phyloP scores from a whole-genome alignment of 2,888 invertebrate genomes.

The Eumacrocentrus americanus region DNA sequence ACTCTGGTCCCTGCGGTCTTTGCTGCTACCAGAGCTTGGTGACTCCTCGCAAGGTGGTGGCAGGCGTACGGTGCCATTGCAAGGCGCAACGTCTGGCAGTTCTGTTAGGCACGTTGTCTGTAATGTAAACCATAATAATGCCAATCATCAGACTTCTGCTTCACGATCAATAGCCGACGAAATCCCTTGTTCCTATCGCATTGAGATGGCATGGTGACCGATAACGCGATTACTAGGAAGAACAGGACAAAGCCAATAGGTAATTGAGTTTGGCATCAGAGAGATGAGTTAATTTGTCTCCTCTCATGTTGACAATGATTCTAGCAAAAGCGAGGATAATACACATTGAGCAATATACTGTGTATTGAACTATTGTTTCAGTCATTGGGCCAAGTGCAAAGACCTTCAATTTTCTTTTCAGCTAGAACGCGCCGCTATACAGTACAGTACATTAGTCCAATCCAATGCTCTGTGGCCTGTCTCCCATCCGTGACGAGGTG shows the following conservation, averaged over 20 bases:
- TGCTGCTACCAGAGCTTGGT: constrained; percentile 59
- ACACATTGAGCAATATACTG: not conserved
- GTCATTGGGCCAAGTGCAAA: not conserved
- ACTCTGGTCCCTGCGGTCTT: constrained; percentile 51
- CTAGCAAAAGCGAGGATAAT: too few species aligned
- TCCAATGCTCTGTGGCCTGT: not conserved
- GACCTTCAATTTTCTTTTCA: not conserved
- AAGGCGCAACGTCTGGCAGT: constrained; percentile 62
- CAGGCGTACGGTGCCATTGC: constrained; percentile 57
- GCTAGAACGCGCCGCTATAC: not conserved
- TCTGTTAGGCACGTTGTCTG: constrained; percentile 64
- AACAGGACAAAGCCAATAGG: too few species aligned
- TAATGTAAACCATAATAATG: constrained; percentile 24
- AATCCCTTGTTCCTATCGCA: too few species aligned
- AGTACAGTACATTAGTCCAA: not conserved
- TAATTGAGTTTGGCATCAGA: too few species aligned
- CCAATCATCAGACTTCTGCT: not conserved
- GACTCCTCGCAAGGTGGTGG: constrained; percentile 59
- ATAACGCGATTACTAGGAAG: not conserved
- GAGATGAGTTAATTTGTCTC: not conserved
- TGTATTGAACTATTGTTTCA: not conserved
- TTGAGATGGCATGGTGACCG: too few species aligned
- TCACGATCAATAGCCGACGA: too few species aligned
- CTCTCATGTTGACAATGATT: too few species aligned
- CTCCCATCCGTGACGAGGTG: not conserved